phyloP scores from a whole-genome alignment of 2,113 vertebrate genomes.

The Phocoena sinus region DNA sequence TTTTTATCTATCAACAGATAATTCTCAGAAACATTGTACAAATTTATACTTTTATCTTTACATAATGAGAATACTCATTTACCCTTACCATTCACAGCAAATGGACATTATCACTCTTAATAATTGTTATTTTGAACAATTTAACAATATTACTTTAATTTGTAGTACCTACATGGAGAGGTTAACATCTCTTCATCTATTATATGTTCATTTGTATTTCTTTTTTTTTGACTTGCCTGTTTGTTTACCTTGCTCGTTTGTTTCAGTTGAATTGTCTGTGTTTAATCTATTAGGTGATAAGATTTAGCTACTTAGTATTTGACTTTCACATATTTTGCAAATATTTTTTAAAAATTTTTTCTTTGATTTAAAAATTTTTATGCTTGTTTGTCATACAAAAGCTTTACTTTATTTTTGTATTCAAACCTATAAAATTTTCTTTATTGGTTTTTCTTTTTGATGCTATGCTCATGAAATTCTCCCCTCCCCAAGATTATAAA shows the following conservation, averaged over 20 bases:
- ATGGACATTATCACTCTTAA: not conserved
- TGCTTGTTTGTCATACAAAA: not conserved
- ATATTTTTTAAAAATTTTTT: not conserved
- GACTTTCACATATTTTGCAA: not conserved
- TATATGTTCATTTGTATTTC: not conserved
- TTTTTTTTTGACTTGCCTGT: not conserved
- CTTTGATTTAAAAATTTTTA: not conserved
- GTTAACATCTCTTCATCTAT: not conserved
- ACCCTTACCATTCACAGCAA: not conserved
- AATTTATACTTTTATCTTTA: not conserved
- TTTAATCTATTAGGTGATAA: not conserved
- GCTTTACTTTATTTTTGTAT: not conserved
- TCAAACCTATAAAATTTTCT: not conserved
- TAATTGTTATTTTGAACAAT: not conserved
- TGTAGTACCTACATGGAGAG: not conserved
- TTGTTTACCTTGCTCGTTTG: not conserved
- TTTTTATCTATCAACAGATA: not conserved
- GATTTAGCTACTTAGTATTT: not conserved
- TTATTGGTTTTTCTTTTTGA: not conserved
- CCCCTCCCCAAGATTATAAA: not conserved
- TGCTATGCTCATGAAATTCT: not conserved
- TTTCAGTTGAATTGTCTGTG: not conserved
- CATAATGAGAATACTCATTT: not conserved
- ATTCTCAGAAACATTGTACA: not conserved
- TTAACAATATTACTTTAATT: not conserved